Conservation (phyloP, 2,888 invertebrate genomes). For the Hydrotaea diabolus region DNA sequence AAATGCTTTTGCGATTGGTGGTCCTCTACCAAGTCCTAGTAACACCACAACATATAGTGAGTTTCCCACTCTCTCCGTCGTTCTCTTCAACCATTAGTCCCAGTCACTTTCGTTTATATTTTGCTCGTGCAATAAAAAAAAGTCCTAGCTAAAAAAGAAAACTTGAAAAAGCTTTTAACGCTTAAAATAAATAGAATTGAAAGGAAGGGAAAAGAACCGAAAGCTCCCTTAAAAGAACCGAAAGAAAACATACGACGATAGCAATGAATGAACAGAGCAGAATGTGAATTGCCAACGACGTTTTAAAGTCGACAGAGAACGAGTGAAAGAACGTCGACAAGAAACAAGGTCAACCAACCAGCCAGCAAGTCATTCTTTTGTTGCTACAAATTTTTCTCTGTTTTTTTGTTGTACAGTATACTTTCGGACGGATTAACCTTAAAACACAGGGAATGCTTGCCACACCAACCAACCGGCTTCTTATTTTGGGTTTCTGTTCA, state of each 20-base stretch:
- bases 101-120: no score
- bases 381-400: not conserved
- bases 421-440: conserved; percentile 54
- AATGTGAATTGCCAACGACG: no score
- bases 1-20: no score
- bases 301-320: not conserved
- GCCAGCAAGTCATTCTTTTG: conserved; percentile 3
- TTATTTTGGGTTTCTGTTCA: not conserved
- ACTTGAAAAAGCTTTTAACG: conserved; percentile 23
- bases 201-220: conserved; percentile 21
- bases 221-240: not conserved
- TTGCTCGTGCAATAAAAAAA: not conserved
- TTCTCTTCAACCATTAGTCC: no score
- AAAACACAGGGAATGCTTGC: conserved; percentile 15
- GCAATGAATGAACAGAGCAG: not conserved
- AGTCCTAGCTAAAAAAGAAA: not conserved
- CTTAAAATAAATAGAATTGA: conserved; percentile 1
- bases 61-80: no score
- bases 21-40: no score
- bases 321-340: not conserved
- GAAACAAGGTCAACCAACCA: conserved; percentile 43
- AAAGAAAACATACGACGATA: not conserved
- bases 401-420: conserved; percentile 25
- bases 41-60: no score
- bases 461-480: not conserved